phyloP scores from a whole-genome alignment of 2,113 vertebrate genomes.

The Catagonus wagneri region DNA sequence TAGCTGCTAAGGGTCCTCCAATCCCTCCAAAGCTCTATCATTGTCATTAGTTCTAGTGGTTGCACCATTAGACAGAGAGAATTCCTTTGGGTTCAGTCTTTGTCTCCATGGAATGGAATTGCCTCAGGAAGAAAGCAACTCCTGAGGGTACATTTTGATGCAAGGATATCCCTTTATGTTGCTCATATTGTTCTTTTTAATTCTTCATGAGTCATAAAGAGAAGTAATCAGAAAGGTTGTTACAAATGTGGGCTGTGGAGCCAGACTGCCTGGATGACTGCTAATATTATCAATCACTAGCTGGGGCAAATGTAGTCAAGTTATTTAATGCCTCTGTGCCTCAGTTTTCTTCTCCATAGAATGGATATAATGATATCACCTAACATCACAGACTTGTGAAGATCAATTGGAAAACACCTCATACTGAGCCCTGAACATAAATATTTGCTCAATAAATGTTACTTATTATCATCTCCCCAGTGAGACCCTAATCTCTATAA shows the following conservation, averaged over 20 bases:
- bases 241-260: background rate
- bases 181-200: constrained; percentile 8
- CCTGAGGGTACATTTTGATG: background rate
- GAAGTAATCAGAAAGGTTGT: background rate
- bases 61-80: background rate
- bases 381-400: background rate
- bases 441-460: background rate
- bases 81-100: constrained; percentile 7
- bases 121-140: background rate
- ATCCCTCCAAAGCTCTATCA: background rate
- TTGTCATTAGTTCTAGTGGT: background rate
- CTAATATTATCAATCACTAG: background rate
- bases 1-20: background rate
- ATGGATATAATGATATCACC: background rate
- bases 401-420: background rate
- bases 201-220: constrained; percentile 12
- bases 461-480: background rate
- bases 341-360: constrained; percentile 30
- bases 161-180: background rate
- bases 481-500: background rate
- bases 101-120: background rate
- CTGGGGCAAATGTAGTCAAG: background rate
- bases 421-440: background rate
- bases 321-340: background rate
- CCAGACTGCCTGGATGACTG: background rate